A percentile compares a stretch with the other conserved stretches of the same genome.
phyloP scores from a whole-genome alignment of 2,113 vertebrate genomes.

The Paracyprichromis sp. region DNA sequence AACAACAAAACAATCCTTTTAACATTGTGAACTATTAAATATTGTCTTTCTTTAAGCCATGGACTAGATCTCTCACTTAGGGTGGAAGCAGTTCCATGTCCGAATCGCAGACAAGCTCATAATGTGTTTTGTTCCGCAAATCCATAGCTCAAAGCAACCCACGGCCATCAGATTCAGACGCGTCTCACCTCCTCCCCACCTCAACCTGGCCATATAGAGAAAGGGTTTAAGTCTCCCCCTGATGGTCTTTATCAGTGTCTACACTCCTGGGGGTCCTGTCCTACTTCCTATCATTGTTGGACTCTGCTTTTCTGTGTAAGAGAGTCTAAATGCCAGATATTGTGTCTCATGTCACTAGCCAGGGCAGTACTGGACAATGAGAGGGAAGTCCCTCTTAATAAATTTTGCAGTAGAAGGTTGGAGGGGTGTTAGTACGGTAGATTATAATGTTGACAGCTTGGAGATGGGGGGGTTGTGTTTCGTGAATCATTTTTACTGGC shows the following conservation, averaged over 20 bases:
- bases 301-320: background rate
- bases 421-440: background rate
- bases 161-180: background rate
- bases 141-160: background rate
- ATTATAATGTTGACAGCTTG: background rate
- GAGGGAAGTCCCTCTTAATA: background rate
- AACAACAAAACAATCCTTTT: background rate
- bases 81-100: background rate
- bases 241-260: background rate
- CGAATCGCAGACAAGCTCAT: accelerated
- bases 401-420: background rate
- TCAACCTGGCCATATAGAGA: background rate
- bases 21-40: background rate
- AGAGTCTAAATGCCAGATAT: background rate
- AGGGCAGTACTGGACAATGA: background rate
- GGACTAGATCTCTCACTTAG: background rate
- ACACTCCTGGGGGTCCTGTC: background rate
- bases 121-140: background rate
- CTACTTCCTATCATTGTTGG: background rate
- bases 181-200: background rate
- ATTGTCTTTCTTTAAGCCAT: background rate
- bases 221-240: background rate
- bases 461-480: background rate
- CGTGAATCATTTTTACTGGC: background rate
- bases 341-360: background rate